Conservation (phyloP, 2,797 vertebrate species). For the Octomys mimax region DNA sequence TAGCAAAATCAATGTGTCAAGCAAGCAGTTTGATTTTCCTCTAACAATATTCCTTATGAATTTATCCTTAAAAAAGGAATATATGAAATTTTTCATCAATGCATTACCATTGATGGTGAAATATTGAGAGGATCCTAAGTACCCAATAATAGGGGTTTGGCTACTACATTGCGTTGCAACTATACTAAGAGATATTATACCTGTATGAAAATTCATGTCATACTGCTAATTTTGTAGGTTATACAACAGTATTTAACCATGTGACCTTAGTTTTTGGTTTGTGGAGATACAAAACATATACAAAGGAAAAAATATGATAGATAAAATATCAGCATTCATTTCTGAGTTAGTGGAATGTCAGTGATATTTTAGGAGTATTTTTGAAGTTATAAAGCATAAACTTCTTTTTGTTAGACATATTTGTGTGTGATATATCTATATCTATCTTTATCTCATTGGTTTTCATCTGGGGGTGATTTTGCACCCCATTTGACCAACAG, state of each 20-base stretch:
- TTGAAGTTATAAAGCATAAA: constrained; percentile 1
- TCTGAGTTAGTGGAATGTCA: not conserved
- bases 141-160: not conserved
- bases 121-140: constrained; percentile 1
- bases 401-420: not conserved
- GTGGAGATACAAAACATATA: not conserved
- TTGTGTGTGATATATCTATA: not conserved
- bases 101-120: not conserved
- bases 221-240: not conserved
- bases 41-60: not conserved
- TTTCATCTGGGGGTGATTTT: not conserved
- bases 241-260: not conserved
- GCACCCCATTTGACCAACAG: not conserved
- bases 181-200: not conserved
- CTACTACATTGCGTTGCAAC: not conserved
- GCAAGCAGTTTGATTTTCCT: not conserved
- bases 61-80: constrained; percentile 49
- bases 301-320: not conserved
- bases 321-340: constrained; percentile 46
- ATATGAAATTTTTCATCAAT: constrained; percentile 15
- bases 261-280: not conserved
- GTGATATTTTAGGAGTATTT: not conserved
- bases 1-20: not conserved
- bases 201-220: constrained; percentile 7
- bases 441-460: not conserved